Evolutionary conservation across 2,797 vertebrate genomes (phyloP).

Genomic region (Gallinago nigripennis): DNA sequence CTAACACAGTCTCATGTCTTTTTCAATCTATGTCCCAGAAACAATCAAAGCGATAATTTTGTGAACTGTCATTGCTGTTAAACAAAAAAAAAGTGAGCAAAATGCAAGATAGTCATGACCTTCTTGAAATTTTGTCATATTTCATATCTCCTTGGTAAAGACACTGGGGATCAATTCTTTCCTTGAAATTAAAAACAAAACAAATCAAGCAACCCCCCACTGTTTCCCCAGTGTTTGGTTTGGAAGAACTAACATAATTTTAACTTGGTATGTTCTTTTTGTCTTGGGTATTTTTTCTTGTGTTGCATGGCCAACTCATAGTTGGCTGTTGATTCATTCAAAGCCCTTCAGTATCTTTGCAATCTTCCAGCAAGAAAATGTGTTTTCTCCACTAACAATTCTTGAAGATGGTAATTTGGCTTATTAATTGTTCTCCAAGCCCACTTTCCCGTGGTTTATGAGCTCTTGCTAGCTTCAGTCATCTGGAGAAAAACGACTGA

Average conservation of each 20-base stretch:
- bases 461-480: background rate
- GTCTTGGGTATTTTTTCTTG: background rate
- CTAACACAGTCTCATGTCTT: background rate
- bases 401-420: background rate
- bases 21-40: background rate
- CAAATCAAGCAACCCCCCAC: background rate
- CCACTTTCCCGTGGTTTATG: background rate
- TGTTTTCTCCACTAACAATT: background rate
- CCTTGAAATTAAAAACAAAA: background rate
- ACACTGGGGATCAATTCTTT: background rate
- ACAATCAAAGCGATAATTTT: background rate
- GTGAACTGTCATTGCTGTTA: background rate
- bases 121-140: background rate
- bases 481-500: background rate
- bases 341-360: background rate
- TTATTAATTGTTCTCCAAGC: background rate
- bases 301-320: background rate
- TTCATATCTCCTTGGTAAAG: background rate
- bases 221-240: background rate
- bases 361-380: background rate
- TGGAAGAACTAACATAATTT: background rate
- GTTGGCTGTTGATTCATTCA: background rate
- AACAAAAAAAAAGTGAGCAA: background rate
- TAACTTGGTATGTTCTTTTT: background rate
- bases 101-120: background rate